Evolutionary conservation across 2,888 invertebrate genomes (phyloP), one percentile per base, ranked within the genome.

Genomic region (Catocala nupta): DNA sequence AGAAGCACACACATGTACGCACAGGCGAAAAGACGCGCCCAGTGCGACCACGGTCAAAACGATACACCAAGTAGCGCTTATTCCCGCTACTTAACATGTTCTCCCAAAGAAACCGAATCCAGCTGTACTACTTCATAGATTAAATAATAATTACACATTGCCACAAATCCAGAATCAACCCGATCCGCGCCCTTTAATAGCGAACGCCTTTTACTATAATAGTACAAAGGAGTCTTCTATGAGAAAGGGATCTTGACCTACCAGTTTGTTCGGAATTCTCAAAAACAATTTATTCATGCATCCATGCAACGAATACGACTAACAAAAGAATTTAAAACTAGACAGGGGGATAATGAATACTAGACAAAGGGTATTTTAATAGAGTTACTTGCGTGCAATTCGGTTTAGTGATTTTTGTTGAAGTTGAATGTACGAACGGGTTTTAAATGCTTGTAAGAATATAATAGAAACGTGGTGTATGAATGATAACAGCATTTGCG

Each of bases 201-300:
- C 84, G 81, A 85, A 90, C 89, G 91, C 88, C 88, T 91, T 92
- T 92, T 89, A 91, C 92, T 92, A 93, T 88, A 78, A 93, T 88
- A 78, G 84, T 84, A 93, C 91, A 92, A 93, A 92, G 79, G 87
- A 84, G 72, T 90, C 83, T 86, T 93, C 93, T 93, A 93, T 93
- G 93, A 94, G 94, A 93, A 94, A 92, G 89, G 92, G 90, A 92
- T 92, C 93, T 92, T 92, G 93, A 93, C 91, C 92, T 93, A 93
- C 93, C 93, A 94, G 94, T 94, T 93, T 90, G 84, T 89, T 87
- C 87, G 82, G 88, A 89, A 87, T 85, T 91, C 88, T 88, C 85
- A 90, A 91, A 90, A 92, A 91, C 90, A 92, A 93, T 93, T 92
- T 92, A 93, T 94, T 92, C 93, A 92, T 93, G 91, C 92, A 92